Evolutionary conservation across 2,888 invertebrate species (phyloP).

Genomic region (Sarcophaga carnaria): DNA sequence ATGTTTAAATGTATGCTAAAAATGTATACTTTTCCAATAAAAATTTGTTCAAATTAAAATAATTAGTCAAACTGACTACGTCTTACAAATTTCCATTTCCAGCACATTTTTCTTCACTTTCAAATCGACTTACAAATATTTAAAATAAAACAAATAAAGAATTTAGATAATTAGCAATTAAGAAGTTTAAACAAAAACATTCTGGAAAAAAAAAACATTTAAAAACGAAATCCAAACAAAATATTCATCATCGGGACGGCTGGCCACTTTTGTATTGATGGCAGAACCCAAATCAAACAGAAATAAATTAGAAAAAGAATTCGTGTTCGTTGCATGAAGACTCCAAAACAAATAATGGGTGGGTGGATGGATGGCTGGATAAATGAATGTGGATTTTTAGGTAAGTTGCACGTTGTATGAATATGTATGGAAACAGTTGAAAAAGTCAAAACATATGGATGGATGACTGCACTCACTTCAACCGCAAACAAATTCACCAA

Average conservation of each 20-base stretch:
- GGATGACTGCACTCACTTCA: constrained; percentile 14
- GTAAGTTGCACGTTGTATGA: too few relatives aligned
- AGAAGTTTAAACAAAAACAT: constrained; percentile 62
- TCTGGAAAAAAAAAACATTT: constrained; percentile 41
- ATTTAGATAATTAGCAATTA: constrained; percentile 60
- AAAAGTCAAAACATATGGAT: constrained; percentile 9
- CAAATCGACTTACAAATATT: constrained; percentile 36
- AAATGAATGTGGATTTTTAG: not conserved
- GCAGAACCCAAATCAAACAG: constrained; percentile 44
- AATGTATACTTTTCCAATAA: too few relatives aligned
- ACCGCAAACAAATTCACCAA: constrained; percentile 65
- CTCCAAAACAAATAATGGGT: constrained; percentile 14
- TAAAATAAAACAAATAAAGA: constrained; percentile 43
- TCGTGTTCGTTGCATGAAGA: constrained; percentile 24
- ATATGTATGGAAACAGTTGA: not conserved
- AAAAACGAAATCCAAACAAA: constrained; percentile 76
- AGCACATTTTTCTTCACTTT: not conserved
- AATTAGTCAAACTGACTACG: too few relatives aligned
- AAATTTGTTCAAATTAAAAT: too few relatives aligned
- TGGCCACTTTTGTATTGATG: constrained; percentile 70
- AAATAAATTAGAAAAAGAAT: constrained; percentile 16
- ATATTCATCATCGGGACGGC: constrained; percentile 75
- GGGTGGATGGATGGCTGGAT: constrained; percentile 11
- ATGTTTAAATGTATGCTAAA: too few relatives aligned
- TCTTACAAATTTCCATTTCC: not conserved